Evolutionary conservation across 2,797 vertebrate genomes (phyloP).

Genomic region (Lagodon rhomboides): DNA sequence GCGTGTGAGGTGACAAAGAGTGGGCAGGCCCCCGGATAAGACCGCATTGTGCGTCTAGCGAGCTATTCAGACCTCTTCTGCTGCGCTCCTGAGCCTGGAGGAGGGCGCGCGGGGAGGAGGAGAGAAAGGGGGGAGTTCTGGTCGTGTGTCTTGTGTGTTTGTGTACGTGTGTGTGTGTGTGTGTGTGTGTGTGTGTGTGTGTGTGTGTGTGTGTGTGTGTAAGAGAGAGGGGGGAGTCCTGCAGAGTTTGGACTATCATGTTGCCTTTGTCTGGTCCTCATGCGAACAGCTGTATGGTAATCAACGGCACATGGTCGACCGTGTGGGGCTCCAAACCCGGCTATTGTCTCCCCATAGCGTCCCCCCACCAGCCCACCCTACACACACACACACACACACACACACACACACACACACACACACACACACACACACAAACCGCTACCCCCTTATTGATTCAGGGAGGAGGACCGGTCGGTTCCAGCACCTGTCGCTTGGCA

Average conservation of each 20-base stretch:
- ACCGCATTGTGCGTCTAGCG: constrained; percentile 57
- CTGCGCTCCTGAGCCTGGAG: constrained; percentile 28
- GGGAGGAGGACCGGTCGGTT: constrained; percentile 34
- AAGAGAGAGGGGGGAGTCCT: not conserved
- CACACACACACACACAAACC: constrained; percentile 1
- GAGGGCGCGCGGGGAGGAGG: not conserved
- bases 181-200: constrained; percentile 7
- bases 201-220: constrained; percentile 1
- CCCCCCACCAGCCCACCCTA: constrained; percentile 8
- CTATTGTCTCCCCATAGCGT: constrained; percentile 80
- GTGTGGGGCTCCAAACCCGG: constrained; percentile 56
- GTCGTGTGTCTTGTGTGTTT: not conserved
- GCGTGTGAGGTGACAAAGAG: constrained; percentile 76
- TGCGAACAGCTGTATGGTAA: constrained; percentile 91
- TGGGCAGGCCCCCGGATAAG: constrained; percentile 57
- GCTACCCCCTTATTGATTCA: constrained; percentile 56
- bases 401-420: constrained; percentile 19
- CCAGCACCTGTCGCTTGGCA: constrained; percentile 73
- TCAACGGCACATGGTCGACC: constrained; percentile 82
- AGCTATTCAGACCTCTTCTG: constrained; percentile 59
- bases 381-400: constrained; percentile 18
- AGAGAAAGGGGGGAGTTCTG: not conserved
- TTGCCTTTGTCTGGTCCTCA: constrained; percentile 79
- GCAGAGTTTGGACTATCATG: constrained; percentile 65
- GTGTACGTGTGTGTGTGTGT: constrained; percentile 16